phyloP scores from a whole-genome alignment of 2,888 invertebrate genomes.

The Ectemnius lituratus region DNA sequence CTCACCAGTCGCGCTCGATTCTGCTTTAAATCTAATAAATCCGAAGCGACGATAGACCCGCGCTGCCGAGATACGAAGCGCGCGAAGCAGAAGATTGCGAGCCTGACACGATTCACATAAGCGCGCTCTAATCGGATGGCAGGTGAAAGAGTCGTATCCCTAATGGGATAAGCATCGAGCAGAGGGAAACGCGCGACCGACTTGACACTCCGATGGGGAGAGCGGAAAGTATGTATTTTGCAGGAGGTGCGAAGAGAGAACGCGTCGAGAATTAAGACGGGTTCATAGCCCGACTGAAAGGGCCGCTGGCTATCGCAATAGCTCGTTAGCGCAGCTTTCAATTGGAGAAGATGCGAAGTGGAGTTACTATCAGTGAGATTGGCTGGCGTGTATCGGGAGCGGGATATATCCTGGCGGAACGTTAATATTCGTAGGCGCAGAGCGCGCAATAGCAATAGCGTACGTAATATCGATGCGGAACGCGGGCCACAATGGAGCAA shows the following conservation, averaged over 20 bases:
- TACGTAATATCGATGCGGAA: conserved; percentile 59
- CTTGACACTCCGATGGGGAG: not conserved
- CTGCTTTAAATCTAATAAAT: conserved; percentile 7
- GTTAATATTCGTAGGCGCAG: conserved; percentile 50
- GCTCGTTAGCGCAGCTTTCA: conserved; percentile 48
- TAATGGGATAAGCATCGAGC: conserved; percentile 3
- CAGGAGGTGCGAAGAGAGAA: not conserved
- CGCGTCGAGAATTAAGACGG: conserved; percentile 24
- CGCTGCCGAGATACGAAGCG: not conserved
- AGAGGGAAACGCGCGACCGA: not conserved
- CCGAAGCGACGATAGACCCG: conserved; percentile 5
- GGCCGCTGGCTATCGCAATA: conserved; percentile 24
- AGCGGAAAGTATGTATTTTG: no score
- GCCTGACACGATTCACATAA: not conserved
- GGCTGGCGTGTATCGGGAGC: conserved; percentile 50
- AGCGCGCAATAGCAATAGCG: conserved; percentile 43
- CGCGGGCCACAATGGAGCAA: conserved; percentile 58
- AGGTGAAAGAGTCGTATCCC: conserved; percentile 3
- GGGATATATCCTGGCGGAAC: conserved; percentile 44
- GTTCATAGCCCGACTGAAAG: not conserved
- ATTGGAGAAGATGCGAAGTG: conserved; percentile 40
- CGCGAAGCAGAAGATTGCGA: no score
- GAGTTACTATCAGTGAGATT: conserved; percentile 59
- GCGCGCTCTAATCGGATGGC: conserved; percentile 5
- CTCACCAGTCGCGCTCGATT: not conserved